Percentiles rank a stretch among this genome's conserved stretches.
Evolutionary conservation across 1,140 invertebrate genomes (phyloP).

Genomic region (Littorina saxatilis): DNA sequence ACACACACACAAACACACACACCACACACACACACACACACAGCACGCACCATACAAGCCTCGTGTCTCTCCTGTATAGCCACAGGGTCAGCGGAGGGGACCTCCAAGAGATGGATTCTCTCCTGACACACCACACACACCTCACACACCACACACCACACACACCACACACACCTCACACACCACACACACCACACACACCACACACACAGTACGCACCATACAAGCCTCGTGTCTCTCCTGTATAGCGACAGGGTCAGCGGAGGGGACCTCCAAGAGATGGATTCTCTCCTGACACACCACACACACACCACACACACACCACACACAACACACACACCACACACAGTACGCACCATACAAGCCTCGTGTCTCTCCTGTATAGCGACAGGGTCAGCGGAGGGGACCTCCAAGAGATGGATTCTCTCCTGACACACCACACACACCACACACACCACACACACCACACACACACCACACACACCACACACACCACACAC

Average conservation of each 20-base stretch:
- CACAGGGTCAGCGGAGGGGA: too few species aligned
- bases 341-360: neutral
- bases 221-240: too few species aligned
- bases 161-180: neutral
- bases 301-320: neutral
- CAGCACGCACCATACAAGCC: constrained; percentile 84
- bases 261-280: too few species aligned
- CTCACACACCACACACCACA: neutral
- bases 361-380: neutral
- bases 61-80: constrained; percentile 87
- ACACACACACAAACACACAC: neutral
- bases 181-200: constrained; percentile 82
- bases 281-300: too few species aligned
- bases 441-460: neutral
- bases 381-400: neutral
- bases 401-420: neutral
- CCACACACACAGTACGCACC: too few species aligned
- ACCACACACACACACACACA: neutral
- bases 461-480: neutral
- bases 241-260: too few species aligned
- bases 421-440: neutral
- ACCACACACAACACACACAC: neutral
- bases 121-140: neutral
- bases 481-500: neutral
- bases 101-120: too few species aligned